Conservation (phyloP, 2,797 vertebrate species). For the Coluber constrictor region DNA sequence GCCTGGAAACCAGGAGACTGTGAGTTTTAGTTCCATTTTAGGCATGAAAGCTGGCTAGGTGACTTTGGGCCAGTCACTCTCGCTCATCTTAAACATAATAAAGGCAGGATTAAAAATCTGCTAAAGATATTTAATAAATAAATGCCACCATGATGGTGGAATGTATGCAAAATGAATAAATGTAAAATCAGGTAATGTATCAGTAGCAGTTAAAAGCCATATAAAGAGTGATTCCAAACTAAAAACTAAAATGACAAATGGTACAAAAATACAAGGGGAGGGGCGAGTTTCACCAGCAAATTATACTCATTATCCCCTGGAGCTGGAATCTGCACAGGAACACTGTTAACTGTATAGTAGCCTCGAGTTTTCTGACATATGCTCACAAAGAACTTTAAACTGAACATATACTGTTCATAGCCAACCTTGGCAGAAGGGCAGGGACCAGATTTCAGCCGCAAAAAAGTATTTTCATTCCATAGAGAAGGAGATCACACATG, state of each 20-base stretch:
- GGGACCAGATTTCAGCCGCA: neutral
- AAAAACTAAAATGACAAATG: too few relatives aligned
- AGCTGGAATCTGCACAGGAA: neutral
- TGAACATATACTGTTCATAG: too few relatives aligned
- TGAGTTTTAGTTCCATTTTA: too few relatives aligned
- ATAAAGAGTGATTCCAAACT: neutral
- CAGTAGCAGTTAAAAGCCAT: neutral
- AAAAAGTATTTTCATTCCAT: neutral
- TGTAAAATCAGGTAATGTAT: neutral
- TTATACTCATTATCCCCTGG: neutral
- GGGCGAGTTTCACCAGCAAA: neutral
- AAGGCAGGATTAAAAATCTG: too few relatives aligned
- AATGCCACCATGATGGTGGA: neutral
- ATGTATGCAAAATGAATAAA: neutral
- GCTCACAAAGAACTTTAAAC: neutral
- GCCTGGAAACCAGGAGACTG: too few relatives aligned
- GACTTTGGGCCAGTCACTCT: too few relatives aligned
- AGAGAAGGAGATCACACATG: neutral
- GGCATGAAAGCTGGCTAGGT: too few relatives aligned
- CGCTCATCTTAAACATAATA: too few relatives aligned
- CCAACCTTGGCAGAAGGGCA: too few relatives aligned
- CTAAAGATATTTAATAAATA: too few relatives aligned
- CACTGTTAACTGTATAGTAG: neutral
- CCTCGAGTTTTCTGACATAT: neutral
- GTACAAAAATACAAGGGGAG: too few relatives aligned